phyloP scores from a whole-genome alignment of 2,113 vertebrate species.

The Corythornis madagascariensis region DNA sequence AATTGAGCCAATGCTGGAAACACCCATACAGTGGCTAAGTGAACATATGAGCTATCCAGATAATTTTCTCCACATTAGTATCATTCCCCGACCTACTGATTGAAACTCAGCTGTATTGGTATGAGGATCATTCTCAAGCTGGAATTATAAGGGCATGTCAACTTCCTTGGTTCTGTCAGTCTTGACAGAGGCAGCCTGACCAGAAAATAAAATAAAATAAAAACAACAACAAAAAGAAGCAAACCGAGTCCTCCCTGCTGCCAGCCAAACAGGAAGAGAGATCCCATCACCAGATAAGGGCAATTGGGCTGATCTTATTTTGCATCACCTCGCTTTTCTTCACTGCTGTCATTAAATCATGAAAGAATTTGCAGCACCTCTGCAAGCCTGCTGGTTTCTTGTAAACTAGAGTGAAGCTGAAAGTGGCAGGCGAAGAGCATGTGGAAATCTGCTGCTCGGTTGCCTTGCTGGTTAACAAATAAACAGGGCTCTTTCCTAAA shows the following conservation, averaged over 20 bases:
- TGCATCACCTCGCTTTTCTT: conserved; percentile 70
- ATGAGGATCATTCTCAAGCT: conserved; percentile 39
- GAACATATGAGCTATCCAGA: conserved; percentile 98
- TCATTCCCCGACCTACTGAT: conserved; percentile 87
- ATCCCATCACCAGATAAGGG: conserved; percentile 74
- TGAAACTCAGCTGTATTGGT: conserved; percentile 72
- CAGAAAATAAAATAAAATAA: conserved; percentile 54
- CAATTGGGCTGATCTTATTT: conserved; percentile 66
- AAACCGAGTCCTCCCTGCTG: conserved; percentile 69
- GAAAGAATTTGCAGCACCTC: conserved; percentile 74
- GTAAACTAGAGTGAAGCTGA: conserved; percentile 71
- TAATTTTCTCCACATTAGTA: conserved; percentile 97
- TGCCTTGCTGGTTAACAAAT: conserved; percentile 80
- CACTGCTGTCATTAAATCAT: conserved; percentile 73
- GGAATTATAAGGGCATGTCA: conserved; percentile 68
- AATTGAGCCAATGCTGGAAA: conserved; percentile 96
- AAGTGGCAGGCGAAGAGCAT: conserved; percentile 68
- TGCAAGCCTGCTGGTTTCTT: conserved; percentile 73
- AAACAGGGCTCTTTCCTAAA: conserved; percentile 80
- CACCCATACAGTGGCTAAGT: conserved; percentile 96
- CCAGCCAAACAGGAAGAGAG: conserved; percentile 74
- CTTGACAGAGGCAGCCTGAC: conserved; percentile 61
- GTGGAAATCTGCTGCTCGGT: conserved; percentile 75
- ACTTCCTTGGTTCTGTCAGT: conserved; percentile 61
- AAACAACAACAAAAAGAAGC: not conserved